These are phyloP conservation scores for Tetranychus truncatus DNA, from an alignment of 2,888 invertebrate species.

Conservation along the genomic window DNA sequence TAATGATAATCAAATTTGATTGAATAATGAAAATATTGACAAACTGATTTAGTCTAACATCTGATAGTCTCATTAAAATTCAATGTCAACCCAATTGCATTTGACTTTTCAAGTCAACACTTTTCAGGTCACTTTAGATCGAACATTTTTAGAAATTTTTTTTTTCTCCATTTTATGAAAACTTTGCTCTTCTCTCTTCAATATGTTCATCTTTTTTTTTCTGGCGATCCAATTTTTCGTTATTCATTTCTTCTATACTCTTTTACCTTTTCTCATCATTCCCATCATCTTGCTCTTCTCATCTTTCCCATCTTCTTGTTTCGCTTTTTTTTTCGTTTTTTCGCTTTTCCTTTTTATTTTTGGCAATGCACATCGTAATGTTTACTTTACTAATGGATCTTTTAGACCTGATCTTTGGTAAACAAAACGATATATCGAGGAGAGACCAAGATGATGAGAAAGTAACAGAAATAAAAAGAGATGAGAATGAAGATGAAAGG, in stretches of 20 bases:
- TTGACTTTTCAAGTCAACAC: too few relatives aligned
- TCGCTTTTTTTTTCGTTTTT: not conserved
- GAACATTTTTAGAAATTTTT: too few relatives aligned
- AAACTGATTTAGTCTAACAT: too few relatives aligned
- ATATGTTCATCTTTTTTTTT: too few relatives aligned
- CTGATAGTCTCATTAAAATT: too few relatives aligned
- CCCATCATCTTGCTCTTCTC: not conserved
- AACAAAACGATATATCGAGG: not conserved
- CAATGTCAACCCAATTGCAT: too few relatives aligned
- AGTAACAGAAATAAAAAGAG: not conserved
- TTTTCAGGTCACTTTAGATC: too few relatives aligned
- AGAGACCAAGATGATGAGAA: not conserved
- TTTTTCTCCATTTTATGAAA: too few relatives aligned
- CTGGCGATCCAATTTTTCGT: too few relatives aligned
- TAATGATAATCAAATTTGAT: too few relatives aligned
- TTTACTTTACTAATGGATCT: constrained; percentile 1
- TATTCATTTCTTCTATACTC: not conserved
- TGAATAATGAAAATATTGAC: too few relatives aligned
- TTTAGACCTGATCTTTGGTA: not conserved
- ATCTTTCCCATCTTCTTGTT: not conserved
- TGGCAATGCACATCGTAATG: not conserved
- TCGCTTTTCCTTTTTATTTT: not conserved
- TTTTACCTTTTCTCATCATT: not conserved
- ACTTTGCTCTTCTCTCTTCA: too few relatives aligned
- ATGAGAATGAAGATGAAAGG: not conserved